Evolutionary conservation across 2,888 invertebrate genomes (phyloP), one percentile per base, ranked within the genome.

Genomic region (Pristionchus japonicus): DNA sequence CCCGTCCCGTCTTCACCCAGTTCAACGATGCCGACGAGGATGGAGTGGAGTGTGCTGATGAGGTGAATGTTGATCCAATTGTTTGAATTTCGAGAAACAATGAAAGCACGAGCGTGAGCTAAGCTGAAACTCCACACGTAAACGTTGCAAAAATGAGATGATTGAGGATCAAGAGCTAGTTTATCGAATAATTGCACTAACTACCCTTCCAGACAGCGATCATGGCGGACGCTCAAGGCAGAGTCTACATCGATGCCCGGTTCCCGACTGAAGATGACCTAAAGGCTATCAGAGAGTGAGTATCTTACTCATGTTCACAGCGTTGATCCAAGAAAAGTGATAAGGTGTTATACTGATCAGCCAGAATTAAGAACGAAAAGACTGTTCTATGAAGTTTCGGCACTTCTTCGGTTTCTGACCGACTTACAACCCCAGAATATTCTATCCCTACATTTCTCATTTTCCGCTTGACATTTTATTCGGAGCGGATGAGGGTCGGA

Each of bases 191-290:
- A 57, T 9, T 9, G 43, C 43, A 43, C 11, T 43, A 6, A 43
- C 11, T 43, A 6, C 43, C 27, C 3, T 31, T 64, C 15, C 64
- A 64, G 40, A 74, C 57, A 4, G 9, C 57, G 7, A 57, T 31
- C 9, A 89, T 93, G 90, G 90, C 90, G 52, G 92, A 91, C 57
- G 91, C 92, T 15, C 93, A 91, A 67, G 93, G 93, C 74, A 89
- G 93, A 47, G 91, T 93, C 23, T 93, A 93, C 89, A 89, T 93
- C 67, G 93, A 93, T 88, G 90, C 90, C 67, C 89, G 91, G 87
- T 93, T 92, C 88, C 92, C 92, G 31, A 91, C 88, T n/a, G 37
- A 49, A 0, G 49, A 70, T 6, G 89, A 90, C 47, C 87, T 90
- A 2, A 37, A 27, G 3, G 80, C 74, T 31, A 89, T 93, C 77